Percentiles rank a stretch among this genome's conserved stretches.
These are phyloP conservation scores for Agriotes lineatus DNA, from an alignment of 2,888 invertebrate species.

Conservation along the genomic window DNA sequence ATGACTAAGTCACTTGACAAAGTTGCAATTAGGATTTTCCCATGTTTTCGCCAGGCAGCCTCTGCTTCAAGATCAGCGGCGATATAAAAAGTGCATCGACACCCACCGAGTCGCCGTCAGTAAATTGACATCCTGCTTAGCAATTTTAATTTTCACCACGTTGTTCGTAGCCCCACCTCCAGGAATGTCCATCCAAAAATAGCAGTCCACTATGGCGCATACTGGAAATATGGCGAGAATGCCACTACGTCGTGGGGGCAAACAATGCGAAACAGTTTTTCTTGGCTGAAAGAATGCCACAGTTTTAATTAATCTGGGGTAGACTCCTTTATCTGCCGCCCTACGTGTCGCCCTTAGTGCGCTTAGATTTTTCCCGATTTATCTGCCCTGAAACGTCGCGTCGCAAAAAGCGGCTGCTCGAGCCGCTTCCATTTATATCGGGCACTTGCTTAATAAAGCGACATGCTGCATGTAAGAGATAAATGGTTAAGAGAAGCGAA, in stretches of 20 bases:
- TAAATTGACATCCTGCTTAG: neutral
- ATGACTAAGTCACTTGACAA: no score
- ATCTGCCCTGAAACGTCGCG: constrained; percentile 18
- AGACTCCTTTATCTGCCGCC: constrained; percentile 15
- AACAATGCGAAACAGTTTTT: neutral
- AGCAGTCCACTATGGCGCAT: neutral
- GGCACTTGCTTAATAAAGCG: constrained; percentile 14
- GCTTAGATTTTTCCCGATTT: constrained; percentile 30
- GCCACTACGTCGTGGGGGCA: constrained; percentile 1
- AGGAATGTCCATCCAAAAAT: constrained; percentile 4
- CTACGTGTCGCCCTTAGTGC: constrained; percentile 7
- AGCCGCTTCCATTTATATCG: constrained; percentile 15
- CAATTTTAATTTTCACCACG: constrained; percentile 3
- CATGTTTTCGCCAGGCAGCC: no score
- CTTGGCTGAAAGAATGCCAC: neutral
- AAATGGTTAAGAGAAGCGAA: neutral
- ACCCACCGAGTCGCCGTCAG: neutral
- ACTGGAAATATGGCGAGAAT: neutral
- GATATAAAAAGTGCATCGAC: constrained; percentile 1
- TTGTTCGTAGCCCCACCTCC: neutral
- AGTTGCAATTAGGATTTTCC: no score
- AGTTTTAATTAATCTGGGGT: constrained; percentile 16
- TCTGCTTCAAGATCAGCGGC: no score
- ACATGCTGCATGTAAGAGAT: constrained; percentile 7
- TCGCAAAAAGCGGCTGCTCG: constrained; percentile 10